Conservation (phyloP, 2,797 vertebrate genomes). For the Acanthiza pusilla region DNA sequence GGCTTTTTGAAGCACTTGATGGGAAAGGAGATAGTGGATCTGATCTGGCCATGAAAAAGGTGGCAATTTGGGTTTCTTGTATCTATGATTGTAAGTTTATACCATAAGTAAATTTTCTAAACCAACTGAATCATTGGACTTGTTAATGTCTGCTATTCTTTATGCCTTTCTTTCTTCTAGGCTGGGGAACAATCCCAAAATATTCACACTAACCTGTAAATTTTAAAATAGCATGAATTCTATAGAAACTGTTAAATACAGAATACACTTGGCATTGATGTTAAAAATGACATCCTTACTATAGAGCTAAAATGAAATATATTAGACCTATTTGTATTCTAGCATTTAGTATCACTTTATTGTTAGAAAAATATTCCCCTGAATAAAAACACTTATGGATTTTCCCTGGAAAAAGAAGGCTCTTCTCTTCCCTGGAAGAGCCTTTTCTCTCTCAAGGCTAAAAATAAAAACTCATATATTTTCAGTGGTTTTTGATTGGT, state of each 20-base stretch:
- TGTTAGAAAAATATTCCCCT: neutral
- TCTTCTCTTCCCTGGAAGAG: no score
- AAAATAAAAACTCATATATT: neutral
- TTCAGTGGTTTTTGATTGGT: neutral
- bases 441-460: neutral
- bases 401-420: neutral
- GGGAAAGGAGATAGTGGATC: neutral
- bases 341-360: neutral
- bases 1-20: neutral
- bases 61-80: neutral
- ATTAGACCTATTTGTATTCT: neutral
- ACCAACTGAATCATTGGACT: neutral
- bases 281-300: neutral
- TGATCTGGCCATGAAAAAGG: neutral
- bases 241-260: neutral
- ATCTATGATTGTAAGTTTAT: neutral
- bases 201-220: neutral
- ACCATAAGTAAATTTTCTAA: neutral
- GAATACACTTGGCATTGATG: neutral
- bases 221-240: neutral
- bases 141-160: neutral
- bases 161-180: neutral
- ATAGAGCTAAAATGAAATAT: neutral
- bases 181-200: neutral
- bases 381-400: neutral